A percentile compares a stretch with the other conserved stretches of the same genome.
Evolutionary conservation across 1,140 invertebrate genomes (phyloP).

Genomic region (Diplogasteroides magnus): DNA sequence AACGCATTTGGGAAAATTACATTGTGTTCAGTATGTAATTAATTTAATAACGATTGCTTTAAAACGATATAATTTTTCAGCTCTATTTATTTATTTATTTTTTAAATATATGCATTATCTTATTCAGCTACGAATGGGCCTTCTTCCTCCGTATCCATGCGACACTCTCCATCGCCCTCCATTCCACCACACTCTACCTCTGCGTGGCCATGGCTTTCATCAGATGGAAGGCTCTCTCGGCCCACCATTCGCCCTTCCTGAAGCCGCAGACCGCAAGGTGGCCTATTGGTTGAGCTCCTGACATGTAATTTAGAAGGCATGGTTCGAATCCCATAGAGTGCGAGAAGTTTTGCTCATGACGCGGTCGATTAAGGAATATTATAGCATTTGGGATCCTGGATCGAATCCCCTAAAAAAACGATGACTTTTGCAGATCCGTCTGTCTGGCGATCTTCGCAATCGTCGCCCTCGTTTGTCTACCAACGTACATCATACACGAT

Average conservation of each 20-base stretch:
- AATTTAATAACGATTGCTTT: too few species aligned
- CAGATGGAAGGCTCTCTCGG: slow-evolving; percentile 26
- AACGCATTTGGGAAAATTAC: too few species aligned
- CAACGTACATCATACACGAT: slow-evolving; percentile 43
- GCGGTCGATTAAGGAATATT: too few species aligned
- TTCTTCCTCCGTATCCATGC: slow-evolving; percentile 32
- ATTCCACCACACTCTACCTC: slow-evolving; percentile 29
- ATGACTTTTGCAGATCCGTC: slow-evolving; percentile 22
- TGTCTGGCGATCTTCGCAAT: slow-evolving; percentile 30
- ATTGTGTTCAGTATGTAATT: too few species aligned
- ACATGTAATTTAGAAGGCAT: too few species aligned
- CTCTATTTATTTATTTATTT: too few species aligned
- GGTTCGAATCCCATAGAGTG: too few species aligned
- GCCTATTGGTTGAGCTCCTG: too few species aligned
- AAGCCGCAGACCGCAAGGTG: slow-evolving; percentile 22
- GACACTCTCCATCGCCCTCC: slow-evolving; percentile 29
- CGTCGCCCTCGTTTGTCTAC: slow-evolving; percentile 33
- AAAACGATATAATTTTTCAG: too few species aligned
- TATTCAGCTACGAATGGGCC: slow-evolving; percentile 35
- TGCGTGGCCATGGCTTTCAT: slow-evolving; percentile 35
- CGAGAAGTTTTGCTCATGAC: too few species aligned
- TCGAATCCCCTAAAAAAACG: slow-evolving; percentile 1
- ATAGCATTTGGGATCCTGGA: too few species aligned
- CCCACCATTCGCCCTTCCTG: slow-evolving; percentile 28
- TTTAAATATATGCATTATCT: too few species aligned